These are phyloP conservation scores for Halictus quadricinctus DNA, from an alignment of 2,888 invertebrate genomes.

Conservation along the genomic window DNA sequence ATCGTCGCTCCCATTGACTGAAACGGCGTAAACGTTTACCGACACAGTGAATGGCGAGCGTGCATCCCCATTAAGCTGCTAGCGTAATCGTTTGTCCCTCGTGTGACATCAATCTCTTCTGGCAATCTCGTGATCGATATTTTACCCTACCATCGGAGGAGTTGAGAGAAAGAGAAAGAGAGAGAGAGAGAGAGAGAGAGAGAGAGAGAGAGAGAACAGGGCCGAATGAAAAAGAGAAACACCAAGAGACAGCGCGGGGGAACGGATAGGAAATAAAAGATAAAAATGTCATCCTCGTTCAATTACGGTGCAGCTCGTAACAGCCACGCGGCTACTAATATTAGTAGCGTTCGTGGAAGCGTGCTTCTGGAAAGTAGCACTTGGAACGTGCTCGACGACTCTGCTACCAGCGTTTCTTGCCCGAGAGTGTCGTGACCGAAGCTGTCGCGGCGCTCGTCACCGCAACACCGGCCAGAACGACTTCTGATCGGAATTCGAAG, in stretches of 20 bases:
- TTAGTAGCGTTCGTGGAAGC: slow-evolving; percentile 63
- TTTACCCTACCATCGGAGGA: slow-evolving; percentile 18
- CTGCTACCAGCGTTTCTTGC: background rate
- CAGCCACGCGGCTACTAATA: slow-evolving; percentile 51
- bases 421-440: background rate
- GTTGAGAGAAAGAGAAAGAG: background rate
- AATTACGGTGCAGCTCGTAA: slow-evolving; percentile 49
- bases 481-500: background rate
- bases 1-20: slow-evolving; percentile 12
- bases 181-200: background rate
- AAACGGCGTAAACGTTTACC: slow-evolving; percentile 32
- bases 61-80: slow-evolving; percentile 39
- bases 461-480: background rate
- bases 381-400: slow-evolving; percentile 14
- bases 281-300: slow-evolving; percentile 59
- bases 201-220: background rate
- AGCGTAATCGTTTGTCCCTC: slow-evolving; percentile 55
- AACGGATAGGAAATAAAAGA: background rate
- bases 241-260: background rate
- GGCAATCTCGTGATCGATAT: slow-evolving; percentile 49
- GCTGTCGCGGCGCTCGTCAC: background rate
- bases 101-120: slow-evolving; percentile 54
- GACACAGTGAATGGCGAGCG: slow-evolving; percentile 36
- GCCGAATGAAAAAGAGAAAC: background rate
- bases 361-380: slow-evolving; percentile 55